Evolutionary conservation across 2,113 vertebrate species (phyloP).

Genomic region (Lipotes vexillifer): DNA sequence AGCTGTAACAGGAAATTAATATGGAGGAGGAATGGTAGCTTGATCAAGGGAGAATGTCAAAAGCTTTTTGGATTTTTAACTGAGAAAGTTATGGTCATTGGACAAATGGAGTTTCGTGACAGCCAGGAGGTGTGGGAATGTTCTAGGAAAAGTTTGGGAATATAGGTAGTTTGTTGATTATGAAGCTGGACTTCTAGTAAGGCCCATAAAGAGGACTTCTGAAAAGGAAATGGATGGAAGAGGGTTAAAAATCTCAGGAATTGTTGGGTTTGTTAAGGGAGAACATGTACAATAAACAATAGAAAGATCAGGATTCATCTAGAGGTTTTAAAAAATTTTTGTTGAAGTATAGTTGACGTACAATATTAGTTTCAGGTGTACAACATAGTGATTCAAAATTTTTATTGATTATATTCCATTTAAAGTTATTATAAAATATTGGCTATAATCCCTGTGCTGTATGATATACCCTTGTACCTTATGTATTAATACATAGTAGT

Average conservation of each 20-base stretch:
- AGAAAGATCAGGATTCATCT: background rate
- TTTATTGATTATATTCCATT: too few species aligned
- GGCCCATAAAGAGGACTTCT: background rate
- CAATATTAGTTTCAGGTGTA: background rate
- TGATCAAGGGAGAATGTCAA: background rate
- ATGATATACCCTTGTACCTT: too few species aligned
- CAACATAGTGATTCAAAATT: background rate
- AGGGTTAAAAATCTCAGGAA: background rate
- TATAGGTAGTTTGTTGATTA: background rate
- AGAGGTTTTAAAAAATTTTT: background rate
- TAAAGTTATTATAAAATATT: too few species aligned
- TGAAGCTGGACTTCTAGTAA: background rate
- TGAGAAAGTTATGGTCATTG: background rate
- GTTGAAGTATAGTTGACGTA: background rate
- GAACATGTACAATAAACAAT: background rate
- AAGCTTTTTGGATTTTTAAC: background rate
- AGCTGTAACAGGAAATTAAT: background rate
- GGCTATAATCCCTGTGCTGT: too few species aligned
- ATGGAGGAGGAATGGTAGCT: accelerated
- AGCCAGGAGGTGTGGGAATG: background rate
- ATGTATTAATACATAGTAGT: too few species aligned
- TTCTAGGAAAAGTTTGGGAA: background rate
- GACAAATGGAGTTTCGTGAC: background rate
- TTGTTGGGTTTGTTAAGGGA: background rate
- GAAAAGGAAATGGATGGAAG: background rate